Evolutionary conservation across 2,797 vertebrate genomes (phyloP), one percentile per base, ranked within the genome.

Genomic region (Otolemur crassicaudatus): DNA sequence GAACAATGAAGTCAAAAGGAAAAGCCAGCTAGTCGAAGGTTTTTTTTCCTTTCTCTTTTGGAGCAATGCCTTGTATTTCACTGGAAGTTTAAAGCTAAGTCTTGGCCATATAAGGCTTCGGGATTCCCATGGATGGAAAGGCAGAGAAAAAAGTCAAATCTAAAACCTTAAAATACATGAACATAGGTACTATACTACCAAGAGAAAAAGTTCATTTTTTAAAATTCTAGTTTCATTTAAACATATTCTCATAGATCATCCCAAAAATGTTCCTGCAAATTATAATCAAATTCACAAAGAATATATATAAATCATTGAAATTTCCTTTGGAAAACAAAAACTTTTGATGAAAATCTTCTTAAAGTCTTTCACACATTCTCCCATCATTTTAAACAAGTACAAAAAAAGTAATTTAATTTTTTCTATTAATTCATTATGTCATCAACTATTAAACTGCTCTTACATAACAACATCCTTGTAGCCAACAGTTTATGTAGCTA

Each of bases 61-160:
- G 99, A 99, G 96, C 98, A 94, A 97, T 98, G 99, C 98, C 98
- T 98, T 94, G 98, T 96, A 97, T 98, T 99, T 99, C 98, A 98
- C 98, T 98, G 98, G 98, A 98, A 97, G 96, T 96, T 97, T 97
- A 98, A 98, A 98, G 98, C 98, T 98, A 97, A 99, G 98, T 96
- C 96, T 98, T 99, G 93, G 99, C 99, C 99, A 99, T 99, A 99
- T 99, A 99, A 99, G 99, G 99, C 95, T 98, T 97, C 99, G 99
- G 99, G 99, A 99, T 99, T 99, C 99, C 99, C 99, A 98, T 98
- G 98, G 99, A 91, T 84, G 98, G 99, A 99, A 99, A 99, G 96
- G 97, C 97, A 95, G 96, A 98, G 70, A 96, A 90, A 97, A 98
- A 87, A 87, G 97, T 97, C 77, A 97, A 97, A 97, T 53, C 85